phyloP scores from a whole-genome alignment of 1,140 invertebrate genomes.

The Gerris buenoi region DNA sequence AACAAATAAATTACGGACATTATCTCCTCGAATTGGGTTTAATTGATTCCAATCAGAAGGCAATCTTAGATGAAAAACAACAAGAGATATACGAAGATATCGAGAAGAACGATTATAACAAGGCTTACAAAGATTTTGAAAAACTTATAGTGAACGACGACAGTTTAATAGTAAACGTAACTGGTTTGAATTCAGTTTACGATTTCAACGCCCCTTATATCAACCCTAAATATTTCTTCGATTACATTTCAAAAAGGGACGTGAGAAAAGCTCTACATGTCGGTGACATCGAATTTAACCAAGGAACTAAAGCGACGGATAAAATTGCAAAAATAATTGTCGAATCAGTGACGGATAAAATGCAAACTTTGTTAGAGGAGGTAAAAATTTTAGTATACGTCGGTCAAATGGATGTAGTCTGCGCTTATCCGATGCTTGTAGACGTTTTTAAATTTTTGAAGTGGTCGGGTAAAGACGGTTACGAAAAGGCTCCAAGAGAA shows the following conservation, averaged over 20 bases:
- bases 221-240: neutral
- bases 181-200: neutral
- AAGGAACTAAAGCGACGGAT: constrained; percentile 40
- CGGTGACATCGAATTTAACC: constrained; percentile 26
- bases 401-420: neutral
- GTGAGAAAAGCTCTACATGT: neutral
- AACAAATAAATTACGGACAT: constrained; percentile 58
- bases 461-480: neutral
- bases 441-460: neutral
- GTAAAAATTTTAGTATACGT: constrained; percentile 25
- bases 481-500: neutral
- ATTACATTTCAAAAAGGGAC: neutral
- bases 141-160: neutral
- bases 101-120: neutral
- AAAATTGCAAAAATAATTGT: constrained; percentile 64
- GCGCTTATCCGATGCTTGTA: neutral
- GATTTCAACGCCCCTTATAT: neutral
- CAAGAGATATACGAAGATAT: neutral
- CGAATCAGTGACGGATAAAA: constrained; percentile 59
- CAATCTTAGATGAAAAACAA: constrained; percentile 12
- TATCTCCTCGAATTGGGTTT: constrained; percentile 65
- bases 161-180: neutral
- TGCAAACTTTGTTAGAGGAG: too few relatives aligned
- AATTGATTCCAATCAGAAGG: constrained; percentile 14
- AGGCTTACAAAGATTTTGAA: neutral